Evolutionary conservation across 2,113 vertebrate species (phyloP).

Genomic region (Egretta garzetta): DNA sequence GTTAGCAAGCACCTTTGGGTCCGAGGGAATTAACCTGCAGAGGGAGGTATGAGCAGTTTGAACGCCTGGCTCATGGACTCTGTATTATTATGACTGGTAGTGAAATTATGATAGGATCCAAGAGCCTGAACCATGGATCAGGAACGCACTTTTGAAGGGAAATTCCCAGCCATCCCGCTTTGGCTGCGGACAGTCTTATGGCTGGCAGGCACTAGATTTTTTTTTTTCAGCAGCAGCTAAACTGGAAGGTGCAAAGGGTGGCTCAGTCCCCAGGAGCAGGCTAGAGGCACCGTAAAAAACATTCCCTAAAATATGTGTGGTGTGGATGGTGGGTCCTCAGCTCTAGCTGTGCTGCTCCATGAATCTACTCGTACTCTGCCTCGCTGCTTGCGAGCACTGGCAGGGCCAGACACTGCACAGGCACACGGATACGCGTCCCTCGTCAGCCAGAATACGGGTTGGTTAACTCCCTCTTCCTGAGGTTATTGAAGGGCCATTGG

Average conservation of each 20-base stretch:
- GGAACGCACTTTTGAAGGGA: constrained; percentile 5
- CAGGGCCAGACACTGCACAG: neutral
- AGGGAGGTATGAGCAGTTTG: neutral
- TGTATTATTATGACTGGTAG: neutral
- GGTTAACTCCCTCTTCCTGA: neutral
- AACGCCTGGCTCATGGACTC: neutral
- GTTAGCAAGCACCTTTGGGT: neutral
- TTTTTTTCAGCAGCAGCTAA: neutral
- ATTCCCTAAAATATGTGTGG: neutral
- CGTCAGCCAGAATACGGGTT: neutral
- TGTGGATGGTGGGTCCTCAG: neutral
- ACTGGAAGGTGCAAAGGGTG: neutral
- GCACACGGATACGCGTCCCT: fast-evolving
- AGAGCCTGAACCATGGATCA: neutral
- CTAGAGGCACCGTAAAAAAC: neutral
- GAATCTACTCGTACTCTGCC: neutral
- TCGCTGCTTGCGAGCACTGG: fast-evolving
- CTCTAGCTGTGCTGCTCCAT: neutral
- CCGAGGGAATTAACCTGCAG: neutral
- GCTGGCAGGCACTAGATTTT: fast-evolving
- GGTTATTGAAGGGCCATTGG: neutral
- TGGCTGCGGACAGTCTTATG: neutral
- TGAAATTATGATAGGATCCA: neutral
- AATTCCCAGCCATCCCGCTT: neutral
- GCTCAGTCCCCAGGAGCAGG: fast-evolving